A percentile compares a stretch with the other conserved stretches of the same genome.
These are phyloP conservation scores for Netelia virgata DNA, from an alignment of 2,888 invertebrate genomes.

Conservation along the genomic window DNA sequence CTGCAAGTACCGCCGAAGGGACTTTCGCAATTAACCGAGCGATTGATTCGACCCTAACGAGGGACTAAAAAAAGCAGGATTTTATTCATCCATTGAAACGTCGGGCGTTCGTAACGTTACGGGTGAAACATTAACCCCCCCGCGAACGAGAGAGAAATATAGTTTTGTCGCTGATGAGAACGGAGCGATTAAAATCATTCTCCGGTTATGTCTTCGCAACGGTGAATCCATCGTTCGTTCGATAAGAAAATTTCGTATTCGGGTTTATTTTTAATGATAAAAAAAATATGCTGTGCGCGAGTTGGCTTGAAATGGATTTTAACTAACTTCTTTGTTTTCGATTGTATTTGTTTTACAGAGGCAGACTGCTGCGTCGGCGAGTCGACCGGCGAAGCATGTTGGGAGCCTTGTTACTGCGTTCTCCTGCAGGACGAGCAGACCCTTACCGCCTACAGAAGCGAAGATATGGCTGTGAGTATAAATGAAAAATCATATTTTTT, in stretches of 20 bases:
- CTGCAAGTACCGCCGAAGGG: slow-evolving; percentile 30
- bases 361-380: slow-evolving; percentile 86
- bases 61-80: slow-evolving; percentile 10
- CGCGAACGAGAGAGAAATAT: background rate
- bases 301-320: background rate
- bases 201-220: background rate
- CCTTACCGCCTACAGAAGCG: slow-evolving; percentile 91
- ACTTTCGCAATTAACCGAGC: slow-evolving; percentile 49
- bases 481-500: background rate
- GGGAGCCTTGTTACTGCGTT: slow-evolving; percentile 93
- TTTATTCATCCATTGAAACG: slow-evolving; percentile 33
- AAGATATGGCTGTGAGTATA: slow-evolving; percentile 91
- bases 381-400: slow-evolving; percentile 87
- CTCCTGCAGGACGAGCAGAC: slow-evolving; percentile 91
- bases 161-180: background rate
- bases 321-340: slow-evolving; percentile 40
- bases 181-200: background rate
- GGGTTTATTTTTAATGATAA: too few relatives aligned
- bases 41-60: slow-evolving; percentile 42
- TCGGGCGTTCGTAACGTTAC: slow-evolving; percentile 6
- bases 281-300: too few relatives aligned
- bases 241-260: background rate
- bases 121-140: background rate
- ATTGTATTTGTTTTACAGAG: slow-evolving; percentile 76
- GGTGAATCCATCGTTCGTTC: background rate